Base-by-base conservation (phyloP, 2,797 vertebrate species). In the Myotis myotis region DNA sequence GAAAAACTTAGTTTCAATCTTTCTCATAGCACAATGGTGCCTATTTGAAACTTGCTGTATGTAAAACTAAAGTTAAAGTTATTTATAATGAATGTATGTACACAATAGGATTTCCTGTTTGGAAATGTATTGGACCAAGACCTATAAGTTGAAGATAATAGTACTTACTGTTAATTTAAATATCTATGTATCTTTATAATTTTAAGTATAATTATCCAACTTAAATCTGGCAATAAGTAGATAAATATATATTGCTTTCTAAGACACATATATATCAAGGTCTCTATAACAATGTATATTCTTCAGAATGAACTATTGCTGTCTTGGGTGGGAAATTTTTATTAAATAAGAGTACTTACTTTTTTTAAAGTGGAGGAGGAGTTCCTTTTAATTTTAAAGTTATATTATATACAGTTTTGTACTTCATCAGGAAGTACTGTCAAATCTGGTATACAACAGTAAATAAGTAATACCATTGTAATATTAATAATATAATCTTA, bases 101-200 rank as follows among this genome's bases (percentile, higher is more conserved):
- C 16, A 87, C n/a, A 74, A 13, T 47, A 64, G 7, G 19, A 53
- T 89, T 83, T 93, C 10, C 23, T 72, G 8, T 51, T 81, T 95
- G 33, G 72, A 84, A 95, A 92, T 80, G 57, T 89, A 81, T 25
- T 95, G 74, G 17, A 84, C 41, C 38, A 92, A 25, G 8, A 84
- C 8, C n/a, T 60, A 0, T 17, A 83, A 36, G 23, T 87, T 33
- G 55, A 83, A 85, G 38, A 83, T 55, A 79, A 66, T 5, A n/a
- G 8, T 79, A 47, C 75, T 83, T 57, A 53, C 4, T 87, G 41
- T 95, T 82, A 71, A 87, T 81, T 85, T 91, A 81, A 62, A 91
- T 72, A 74, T 30, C 16, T 38, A n/a, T 60, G 4, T 57, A 28
- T 81, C 75, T 91, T 87, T 80, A 66, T 33, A 89, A 19, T 51